Evolutionary conservation across 2,113 vertebrate species (phyloP), one percentile per base, ranked within the genome.

Genomic region (Engraulis encrasicolus): DNA sequence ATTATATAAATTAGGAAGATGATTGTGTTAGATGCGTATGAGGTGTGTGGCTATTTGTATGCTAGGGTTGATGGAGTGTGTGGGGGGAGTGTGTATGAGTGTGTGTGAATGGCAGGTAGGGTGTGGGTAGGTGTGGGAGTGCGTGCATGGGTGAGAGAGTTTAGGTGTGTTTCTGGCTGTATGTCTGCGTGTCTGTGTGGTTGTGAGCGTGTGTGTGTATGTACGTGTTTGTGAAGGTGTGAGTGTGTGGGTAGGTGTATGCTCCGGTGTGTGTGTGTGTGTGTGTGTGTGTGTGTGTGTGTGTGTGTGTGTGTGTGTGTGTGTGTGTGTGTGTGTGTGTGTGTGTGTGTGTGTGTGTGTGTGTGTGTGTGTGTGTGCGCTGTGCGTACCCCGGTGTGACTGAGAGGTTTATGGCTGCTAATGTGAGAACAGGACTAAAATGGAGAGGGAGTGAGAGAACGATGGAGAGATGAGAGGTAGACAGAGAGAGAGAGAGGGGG

Each of bases 391-490:
- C 14, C 6, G 31, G 66, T 74, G 66, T 74, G 66, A 74, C 66
- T 74, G 31, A 36, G 23, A 34, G 66, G 66, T 74, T 74, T 74
- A 74, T 1, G 66, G 66, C 31, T 74, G 66, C 27, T 74, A 74
- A 19, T 50, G 49, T 78, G 45, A 37, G 49, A 31, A 37, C 50
- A 18, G 17, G 23, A 19, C 27, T 81, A 27, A 36, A 52, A 20
- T 20, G 20, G 45, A 90, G 50, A 27, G 40, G 89, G 84, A 83
- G 79, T 71, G 40, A 82, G 84, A 88, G 83, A 89, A n/a, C n/a
- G 79, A 90, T 82, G 87, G 81, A 86, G 87, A 89, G n/a, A n/a
- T n/a, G n/a, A n/a, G n/a, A n/a, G n/a, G n/a, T n/a, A n/a, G n/a
- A n/a, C n/a, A n/a, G n/a, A n/a, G n/a, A n/a, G n/a, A n/a, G n/a